Evolutionary conservation across 2,113 vertebrate species (phyloP), one percentile per base, ranked within the genome.

Genomic region (Phocoena phocoena): DNA sequence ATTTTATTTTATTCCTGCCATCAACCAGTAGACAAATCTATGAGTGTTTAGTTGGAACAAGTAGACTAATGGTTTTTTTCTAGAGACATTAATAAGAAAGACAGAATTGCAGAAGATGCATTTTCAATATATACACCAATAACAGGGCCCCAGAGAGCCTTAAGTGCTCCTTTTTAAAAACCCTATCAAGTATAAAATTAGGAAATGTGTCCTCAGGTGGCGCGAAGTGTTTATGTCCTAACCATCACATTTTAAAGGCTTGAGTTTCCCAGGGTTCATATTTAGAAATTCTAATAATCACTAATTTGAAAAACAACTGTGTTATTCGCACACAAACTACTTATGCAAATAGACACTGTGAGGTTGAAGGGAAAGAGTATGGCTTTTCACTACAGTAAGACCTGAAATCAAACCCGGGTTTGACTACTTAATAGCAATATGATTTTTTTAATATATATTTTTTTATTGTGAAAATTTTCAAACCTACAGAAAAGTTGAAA

Each of bases 211-310:
- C 17, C n/a, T 92, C 20, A 17, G 10, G 67, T 91, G 47, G 62
- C 28, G 63, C 28, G 70, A 58, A 80, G 85, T 88, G 17, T 47
- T 84, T 90, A 28, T 63, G 53, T 85, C 18, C 26, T 73, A 73
- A 83, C 36, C 31, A 81, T 71, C 20, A 26, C 62, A 33, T 76
- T 85, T 80, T 88, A 88, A 58, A 70, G 76, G 0, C 31, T 73
- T 83, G 33, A 36, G 2, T 60, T 55, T 85, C 87, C 63, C 36
- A n/a, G 26, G 58, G 21, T 14, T 95, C 60, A 20, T 70, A 50
- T 96, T 84, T 74, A 85, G 33, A 81, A 81, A 85, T 91, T 88
- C 77, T 26, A 93, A 36, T 91, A 85, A 84, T 97, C 79, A 77
- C 76, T 95, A 62, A 74, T 88, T 84, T 76, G 82, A 6, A n/a